Evolutionary conservation across 2,113 vertebrate species (phyloP), one percentile per base, ranked within the genome.

Genomic region (Coracopsis vasa): DNA sequence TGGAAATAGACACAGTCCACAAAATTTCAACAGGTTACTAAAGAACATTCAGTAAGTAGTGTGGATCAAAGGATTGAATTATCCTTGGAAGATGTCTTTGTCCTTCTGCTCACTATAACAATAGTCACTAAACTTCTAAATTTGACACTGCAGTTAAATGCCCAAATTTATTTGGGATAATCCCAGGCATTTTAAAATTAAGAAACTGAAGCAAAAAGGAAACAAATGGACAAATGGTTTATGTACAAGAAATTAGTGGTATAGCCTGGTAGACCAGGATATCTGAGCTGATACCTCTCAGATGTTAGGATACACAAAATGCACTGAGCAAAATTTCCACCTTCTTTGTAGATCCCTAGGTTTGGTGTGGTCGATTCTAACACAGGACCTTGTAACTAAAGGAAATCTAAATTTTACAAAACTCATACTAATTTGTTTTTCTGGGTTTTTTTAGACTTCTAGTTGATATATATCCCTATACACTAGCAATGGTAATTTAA

Each of bases 361-460:
- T 69, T 23, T 41, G 8, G 1, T 64, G 7, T 23, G 6, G 8
- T 37, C 4, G 4, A 44, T 53, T 12, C 11, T 51, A 82, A 16
- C 14, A 44, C 7, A 77, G 7, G 5, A 64, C 1, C 1, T 3
- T n/a, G 2, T 11, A 71, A 6, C 7, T 9, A 69, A 71, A 16
- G 6, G 3, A 84, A 75, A 54, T 50, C 3, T 13, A 47, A 61
- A 7, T 75, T 83, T 86, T 81, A 24, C 5, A 80, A 47, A 71
- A 2, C 0, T 37, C 5, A 11, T 2, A 20, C 29, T 17, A 7
- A 18, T 14, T 10, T 8, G 17, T 4, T 11, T 19, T 6, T 9
- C n/a, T n/a, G n/a, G n/a, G n/a, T n/a, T 37, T 29, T 27, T 23
- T 9, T 7, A 45, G 7, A 3, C 24, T 44, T 74, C 66, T 78